Conservation (phyloP, 1,140 invertebrate species). For the Heterodera schachtii region DNA sequence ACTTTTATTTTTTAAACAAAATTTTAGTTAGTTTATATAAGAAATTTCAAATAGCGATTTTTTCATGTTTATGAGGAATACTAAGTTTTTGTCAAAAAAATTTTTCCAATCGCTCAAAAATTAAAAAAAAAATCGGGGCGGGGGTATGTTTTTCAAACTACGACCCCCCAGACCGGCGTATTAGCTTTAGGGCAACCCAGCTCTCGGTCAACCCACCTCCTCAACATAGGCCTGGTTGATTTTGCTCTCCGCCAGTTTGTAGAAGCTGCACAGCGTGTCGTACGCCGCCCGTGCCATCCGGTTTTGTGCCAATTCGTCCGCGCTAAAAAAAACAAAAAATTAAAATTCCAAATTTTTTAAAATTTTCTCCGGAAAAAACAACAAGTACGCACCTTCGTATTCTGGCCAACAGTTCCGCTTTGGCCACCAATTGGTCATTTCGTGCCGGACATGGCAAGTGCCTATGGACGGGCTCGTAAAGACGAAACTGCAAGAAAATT, state of each 20-base stretch:
- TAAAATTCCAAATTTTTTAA: not conserved
- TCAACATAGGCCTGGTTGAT: conserved; percentile 29
- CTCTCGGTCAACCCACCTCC: not conserved
- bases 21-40: too few species aligned
- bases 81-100: too few species aligned
- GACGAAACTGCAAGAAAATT: conserved; percentile 13
- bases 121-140: too few species aligned
- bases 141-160: too few species aligned
- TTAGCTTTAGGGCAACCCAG: too few species aligned
- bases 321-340: not conserved
- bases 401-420: not conserved
- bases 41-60: too few species aligned
- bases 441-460: not conserved
- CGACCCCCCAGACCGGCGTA: too few species aligned
- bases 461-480: conserved; percentile 3
- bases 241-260: conserved; percentile 9
- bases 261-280: conserved; percentile 5
- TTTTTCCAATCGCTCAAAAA: too few species aligned
- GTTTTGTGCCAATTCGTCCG: not conserved
- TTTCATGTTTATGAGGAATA: too few species aligned
- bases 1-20: too few species aligned
- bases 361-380: not conserved
- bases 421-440: not conserved
- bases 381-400: not conserved
- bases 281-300: conserved; percentile 7